Evolutionary conservation across 64 coral and sea anemone genomes (phyloP).

Genomic region (Astreopora myriophthalma): DNA sequence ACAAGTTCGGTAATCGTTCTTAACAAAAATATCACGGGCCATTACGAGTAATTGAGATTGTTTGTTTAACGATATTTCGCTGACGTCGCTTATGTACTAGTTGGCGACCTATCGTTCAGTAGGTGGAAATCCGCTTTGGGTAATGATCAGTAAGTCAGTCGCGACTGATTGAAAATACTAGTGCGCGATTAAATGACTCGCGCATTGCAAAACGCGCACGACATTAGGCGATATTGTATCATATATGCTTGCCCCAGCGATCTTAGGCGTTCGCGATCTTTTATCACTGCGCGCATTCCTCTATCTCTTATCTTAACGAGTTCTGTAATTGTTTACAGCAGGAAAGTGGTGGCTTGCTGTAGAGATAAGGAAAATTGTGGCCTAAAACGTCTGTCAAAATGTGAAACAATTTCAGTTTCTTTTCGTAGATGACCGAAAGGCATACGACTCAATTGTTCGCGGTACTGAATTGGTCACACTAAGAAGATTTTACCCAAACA

Average conservation of each 20-base stretch:
- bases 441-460: neutral
- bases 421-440: neutral
- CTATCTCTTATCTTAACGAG: constrained; percentile 29
- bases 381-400: neutral
- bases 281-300: constrained; percentile 18
- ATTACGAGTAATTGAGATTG: constrained; percentile 54
- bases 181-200: neutral
- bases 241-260: neutral
- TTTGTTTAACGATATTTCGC: constrained; percentile 31
- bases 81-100: constrained; percentile 5
- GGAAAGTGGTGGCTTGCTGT: neutral
- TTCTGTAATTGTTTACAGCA: constrained; percentile 51
- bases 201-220: neutral
- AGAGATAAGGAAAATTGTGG: neutral
- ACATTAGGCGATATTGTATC: neutral
- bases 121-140: constrained; percentile 3
- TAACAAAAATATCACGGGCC: constrained; percentile 49
- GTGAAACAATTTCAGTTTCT: neutral
- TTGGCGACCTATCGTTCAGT: neutral
- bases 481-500: no score
- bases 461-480: no score
- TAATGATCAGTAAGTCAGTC: neutral
- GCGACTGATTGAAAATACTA: neutral
- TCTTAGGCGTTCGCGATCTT: neutral
- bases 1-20: constrained; percentile 49